A percentile compares a stretch with the other conserved stretches of the same genome.
Evolutionary conservation across 2,797 vertebrate species (phyloP).

Genomic region (Saxicola maurus): DNA sequence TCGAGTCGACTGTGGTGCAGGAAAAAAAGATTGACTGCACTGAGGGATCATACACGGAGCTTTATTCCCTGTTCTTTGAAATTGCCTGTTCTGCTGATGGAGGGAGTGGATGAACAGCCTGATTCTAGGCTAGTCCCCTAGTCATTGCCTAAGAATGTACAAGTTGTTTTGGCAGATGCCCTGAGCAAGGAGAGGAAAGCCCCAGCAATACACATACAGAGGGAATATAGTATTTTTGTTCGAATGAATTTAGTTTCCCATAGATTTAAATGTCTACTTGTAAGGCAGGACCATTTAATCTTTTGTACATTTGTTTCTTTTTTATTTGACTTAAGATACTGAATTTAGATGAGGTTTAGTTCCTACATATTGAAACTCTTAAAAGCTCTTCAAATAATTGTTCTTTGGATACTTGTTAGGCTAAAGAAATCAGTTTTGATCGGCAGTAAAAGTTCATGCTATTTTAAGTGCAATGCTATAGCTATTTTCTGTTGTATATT

Average conservation of each 20-base stretch:
- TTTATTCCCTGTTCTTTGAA: conserved; percentile 36
- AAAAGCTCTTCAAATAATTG: conserved; percentile 70
- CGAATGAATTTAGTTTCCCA: conserved; percentile 49
- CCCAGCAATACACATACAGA: conserved; percentile 29
- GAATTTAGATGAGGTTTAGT: conserved; percentile 60
- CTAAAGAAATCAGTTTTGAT: conserved; percentile 74
- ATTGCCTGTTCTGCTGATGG: conserved; percentile 21
- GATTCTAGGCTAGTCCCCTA: conserved; percentile 27
- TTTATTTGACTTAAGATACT: conserved; percentile 58
- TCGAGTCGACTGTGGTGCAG: not conserved
- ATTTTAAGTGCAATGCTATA: conserved; percentile 75
- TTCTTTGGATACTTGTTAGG: conserved; percentile 70
- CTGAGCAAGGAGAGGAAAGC: conserved; percentile 44
- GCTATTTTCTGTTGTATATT: conserved; percentile 77
- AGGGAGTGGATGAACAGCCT: conserved; percentile 33
- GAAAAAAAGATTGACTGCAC: conserved; percentile 17
- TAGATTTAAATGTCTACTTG: conserved; percentile 62
- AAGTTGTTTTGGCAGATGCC: conserved; percentile 56
- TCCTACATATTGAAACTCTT: conserved; percentile 63
- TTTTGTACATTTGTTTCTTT: conserved; percentile 51
- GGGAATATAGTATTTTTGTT: conserved; percentile 46
- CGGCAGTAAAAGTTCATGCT: conserved; percentile 75
- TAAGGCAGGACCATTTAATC: conserved; percentile 34
- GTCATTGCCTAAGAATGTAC: conserved; percentile 44
- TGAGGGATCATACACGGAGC: not conserved